Base-by-base conservation (phyloP, 2,888 invertebrate species). In the Sceliomorpha sp. region DNA sequence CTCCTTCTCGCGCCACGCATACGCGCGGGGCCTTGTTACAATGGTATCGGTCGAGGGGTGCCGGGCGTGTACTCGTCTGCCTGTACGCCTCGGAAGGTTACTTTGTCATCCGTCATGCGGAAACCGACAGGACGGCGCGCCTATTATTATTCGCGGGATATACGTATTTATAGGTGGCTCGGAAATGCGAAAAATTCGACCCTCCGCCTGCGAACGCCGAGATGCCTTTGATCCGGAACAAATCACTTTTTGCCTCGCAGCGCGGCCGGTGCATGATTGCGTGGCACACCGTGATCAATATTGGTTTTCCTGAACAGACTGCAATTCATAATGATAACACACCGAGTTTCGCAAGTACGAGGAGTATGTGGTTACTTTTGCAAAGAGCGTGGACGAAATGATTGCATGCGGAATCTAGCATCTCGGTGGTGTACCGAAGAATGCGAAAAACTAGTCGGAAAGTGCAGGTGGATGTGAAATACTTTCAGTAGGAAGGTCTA, bases 81-180 rank as follows among this genome's bases (percentile, higher is more conserved):
- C n/a, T n/a, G n/a, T n/a, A n/a, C n/a, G n/a, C n/a, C n/a, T n/a
- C 50, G 44, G 36, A 62, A 51, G 62, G 45, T 34, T 56, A 62
- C 62, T 68, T 68, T 68, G 68, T 68, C 68, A 68, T 68, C 62
- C 68, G 51, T 62, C 55, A 68, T 62, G 68, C 68, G 62, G 68
- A 68, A 68, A 68, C 50, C 40, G 39, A 24, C 12, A 42, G 42
- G 44, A 26, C 47, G 1, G 13, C 44, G 27, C n/a, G 39, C 1
- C 56, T 51, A 47, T 62, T 56, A 58, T 69, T 63, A 63, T 63
- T 69, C 48, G 48, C 42, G 26, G 45, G 40, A 9, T 26, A 29
- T 15, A 40, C 48, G 39, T 53, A 53, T 59, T 58, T 53, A 40
- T 32, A 66, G 40, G 9, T 13, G 26, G 7, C 10, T 44, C 10